phyloP scores from a whole-genome alignment of 2,113 vertebrate species.

The Copsychus sechellarum region DNA sequence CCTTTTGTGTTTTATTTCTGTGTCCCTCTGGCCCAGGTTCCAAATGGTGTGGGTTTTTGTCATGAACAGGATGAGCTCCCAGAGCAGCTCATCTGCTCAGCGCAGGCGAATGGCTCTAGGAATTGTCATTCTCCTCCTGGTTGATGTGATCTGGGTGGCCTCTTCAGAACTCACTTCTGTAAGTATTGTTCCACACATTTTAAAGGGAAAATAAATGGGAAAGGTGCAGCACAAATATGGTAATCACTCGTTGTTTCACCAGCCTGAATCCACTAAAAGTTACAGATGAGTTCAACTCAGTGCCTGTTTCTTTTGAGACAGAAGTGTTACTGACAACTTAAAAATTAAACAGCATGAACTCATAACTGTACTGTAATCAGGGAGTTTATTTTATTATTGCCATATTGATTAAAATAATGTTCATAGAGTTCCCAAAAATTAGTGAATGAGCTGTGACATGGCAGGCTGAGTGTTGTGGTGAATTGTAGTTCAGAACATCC shows the following conservation, averaged over 20 bases:
- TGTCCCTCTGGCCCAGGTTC: conserved; percentile 45
- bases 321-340: background rate
- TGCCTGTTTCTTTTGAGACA: background rate
- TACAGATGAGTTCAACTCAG: background rate
- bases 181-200: conserved; percentile 54
- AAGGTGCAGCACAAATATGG: background rate
- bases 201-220: background rate
- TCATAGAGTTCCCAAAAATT: background rate
- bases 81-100: conserved; percentile 82
- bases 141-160: conserved; percentile 96
- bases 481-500: background rate
- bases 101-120: conserved; percentile 89
- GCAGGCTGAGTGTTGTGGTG: background rate
- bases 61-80: conserved; percentile 91
- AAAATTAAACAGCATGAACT: background rate
- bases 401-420: background rate
- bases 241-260: background rate
- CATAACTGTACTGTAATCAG: background rate
- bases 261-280: background rate
- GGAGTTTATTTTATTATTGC: background rate
- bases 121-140: conserved; percentile 90
- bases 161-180: conserved; percentile 96
- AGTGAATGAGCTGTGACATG: background rate
- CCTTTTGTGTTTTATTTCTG: background rate
- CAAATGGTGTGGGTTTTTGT: conserved; percentile 90